A percentile compares a stretch with the other conserved stretches of the same genome.
Evolutionary conservation across 2,888 invertebrate species (phyloP).

Genomic region (Hermaeophaga mercurialis): DNA sequence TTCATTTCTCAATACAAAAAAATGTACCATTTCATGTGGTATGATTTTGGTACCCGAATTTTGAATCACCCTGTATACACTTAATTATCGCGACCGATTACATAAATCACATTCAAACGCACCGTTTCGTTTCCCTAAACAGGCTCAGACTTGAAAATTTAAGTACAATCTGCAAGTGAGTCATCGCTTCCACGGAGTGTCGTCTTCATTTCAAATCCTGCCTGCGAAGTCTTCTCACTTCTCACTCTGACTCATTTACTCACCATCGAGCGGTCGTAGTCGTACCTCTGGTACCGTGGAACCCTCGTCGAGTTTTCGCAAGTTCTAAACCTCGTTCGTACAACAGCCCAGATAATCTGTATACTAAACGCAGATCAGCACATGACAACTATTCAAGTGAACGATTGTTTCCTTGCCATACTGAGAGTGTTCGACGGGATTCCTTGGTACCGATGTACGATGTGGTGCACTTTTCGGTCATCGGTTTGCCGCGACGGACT

Average conservation of each 20-base stretch:
- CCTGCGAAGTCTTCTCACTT: neutral
- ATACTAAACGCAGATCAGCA: neutral
- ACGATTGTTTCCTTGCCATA: neutral
- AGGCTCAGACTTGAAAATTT: conserved; percentile 18
- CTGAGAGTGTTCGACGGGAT: neutral
- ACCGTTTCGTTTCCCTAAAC: conserved; percentile 5
- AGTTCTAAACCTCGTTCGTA: neutral
- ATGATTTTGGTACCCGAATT: too few species aligned
- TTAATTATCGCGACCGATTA: too few species aligned
- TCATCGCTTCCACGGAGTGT: neutral
- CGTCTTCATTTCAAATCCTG: neutral
- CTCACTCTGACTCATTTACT: neutral
- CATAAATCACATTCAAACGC: neutral
- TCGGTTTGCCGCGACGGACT: conserved; percentile 19
- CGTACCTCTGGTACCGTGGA: neutral
- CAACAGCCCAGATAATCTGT: neutral
- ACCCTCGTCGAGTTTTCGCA: neutral
- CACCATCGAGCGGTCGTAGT: neutral
- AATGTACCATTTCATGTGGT: too few species aligned
- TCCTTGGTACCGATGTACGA: neutral
- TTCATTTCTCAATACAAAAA: too few species aligned
- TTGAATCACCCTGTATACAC: too few species aligned
- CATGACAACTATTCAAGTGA: neutral
- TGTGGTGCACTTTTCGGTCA: neutral
- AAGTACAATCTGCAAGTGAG: neutral